These are phyloP conservation scores for Halcyon chelicuti DNA, from an alignment of 2,797 vertebrate genomes.

Conservation along the genomic window DNA sequence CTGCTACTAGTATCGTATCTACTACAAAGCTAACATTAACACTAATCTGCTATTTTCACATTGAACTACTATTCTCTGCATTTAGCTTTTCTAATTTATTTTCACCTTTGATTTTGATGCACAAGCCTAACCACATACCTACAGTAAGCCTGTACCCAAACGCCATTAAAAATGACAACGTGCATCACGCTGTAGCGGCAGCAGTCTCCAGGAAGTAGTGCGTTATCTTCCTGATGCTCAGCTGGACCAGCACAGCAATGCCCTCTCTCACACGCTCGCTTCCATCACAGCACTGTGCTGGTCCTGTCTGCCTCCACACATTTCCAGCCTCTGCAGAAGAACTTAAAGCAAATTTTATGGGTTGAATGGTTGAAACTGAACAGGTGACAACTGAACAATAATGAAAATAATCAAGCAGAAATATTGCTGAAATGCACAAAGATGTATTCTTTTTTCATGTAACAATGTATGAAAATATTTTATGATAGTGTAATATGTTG, in stretches of 20 bases:
- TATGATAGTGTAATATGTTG: neutral
- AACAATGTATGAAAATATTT: neutral
- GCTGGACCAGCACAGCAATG: neutral
- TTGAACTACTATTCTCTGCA: neutral
- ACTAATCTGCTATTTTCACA: neutral
- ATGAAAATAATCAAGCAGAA: neutral
- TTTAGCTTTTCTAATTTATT: neutral
- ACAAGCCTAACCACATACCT: neutral
- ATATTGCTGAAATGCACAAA: neutral
- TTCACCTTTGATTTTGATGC: neutral
- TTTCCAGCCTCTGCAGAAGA: neutral
- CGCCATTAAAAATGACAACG: neutral
- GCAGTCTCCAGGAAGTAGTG: neutral
- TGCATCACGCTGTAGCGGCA: neutral
- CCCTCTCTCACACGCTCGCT: neutral
- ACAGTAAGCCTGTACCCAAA: neutral
- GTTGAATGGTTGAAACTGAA: neutral
- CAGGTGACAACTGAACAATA: neutral
- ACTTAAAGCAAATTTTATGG: neutral
- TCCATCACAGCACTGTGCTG: rapidly evolving
- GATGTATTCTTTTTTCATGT: neutral
- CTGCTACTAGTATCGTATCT: neutral
- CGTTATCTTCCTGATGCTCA: rapidly evolving
- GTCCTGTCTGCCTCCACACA: neutral
- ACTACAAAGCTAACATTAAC: neutral